These are phyloP conservation scores for Gopherus evgoodei DNA, from an alignment of 2,113 vertebrate genomes.

Conservation along the genomic window DNA sequence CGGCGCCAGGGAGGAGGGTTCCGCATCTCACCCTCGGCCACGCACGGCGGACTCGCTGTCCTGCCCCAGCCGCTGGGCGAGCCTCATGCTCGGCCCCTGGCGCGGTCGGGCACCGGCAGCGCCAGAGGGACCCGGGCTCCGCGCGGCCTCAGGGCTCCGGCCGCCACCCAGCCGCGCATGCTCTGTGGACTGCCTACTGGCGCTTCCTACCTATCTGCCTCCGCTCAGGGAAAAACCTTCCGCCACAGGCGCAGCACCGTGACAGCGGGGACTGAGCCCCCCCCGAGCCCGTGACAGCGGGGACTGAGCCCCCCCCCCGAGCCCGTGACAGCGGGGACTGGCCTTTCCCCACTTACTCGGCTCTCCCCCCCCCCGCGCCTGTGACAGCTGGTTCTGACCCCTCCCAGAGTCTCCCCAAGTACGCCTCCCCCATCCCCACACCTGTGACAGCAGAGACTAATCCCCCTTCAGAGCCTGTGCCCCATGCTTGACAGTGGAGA, in stretches of 20 bases:
- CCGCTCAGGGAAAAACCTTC: too few relatives aligned
- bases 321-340: too few relatives aligned
- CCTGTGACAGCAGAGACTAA: background rate
- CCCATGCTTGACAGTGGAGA: background rate
- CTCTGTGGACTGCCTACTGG: background rate
- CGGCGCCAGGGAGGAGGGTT: background rate
- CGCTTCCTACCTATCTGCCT: background rate
- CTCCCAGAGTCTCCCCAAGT: too few relatives aligned
- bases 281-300: too few relatives aligned
- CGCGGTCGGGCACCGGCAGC: background rate
- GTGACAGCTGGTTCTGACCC: too few relatives aligned
- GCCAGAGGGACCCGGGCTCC: background rate
- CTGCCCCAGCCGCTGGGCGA: background rate
- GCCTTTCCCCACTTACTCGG: too few relatives aligned
- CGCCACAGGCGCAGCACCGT: too few relatives aligned
- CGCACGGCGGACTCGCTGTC: background rate
- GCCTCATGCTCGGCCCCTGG: too few relatives aligned
- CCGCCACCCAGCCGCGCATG: background rate
- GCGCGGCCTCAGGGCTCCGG: background rate
- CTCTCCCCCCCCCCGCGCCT: too few relatives aligned
- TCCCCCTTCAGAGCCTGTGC: background rate
- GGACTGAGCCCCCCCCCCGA: too few relatives aligned
- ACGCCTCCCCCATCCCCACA: background rate
- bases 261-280: too few relatives aligned
- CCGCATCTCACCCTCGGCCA: background rate